Percentiles rank a stretch among this genome's conserved stretches.
Conservation (phyloP, 1,140 invertebrate genomes). For the Brachionus angularis region DNA sequence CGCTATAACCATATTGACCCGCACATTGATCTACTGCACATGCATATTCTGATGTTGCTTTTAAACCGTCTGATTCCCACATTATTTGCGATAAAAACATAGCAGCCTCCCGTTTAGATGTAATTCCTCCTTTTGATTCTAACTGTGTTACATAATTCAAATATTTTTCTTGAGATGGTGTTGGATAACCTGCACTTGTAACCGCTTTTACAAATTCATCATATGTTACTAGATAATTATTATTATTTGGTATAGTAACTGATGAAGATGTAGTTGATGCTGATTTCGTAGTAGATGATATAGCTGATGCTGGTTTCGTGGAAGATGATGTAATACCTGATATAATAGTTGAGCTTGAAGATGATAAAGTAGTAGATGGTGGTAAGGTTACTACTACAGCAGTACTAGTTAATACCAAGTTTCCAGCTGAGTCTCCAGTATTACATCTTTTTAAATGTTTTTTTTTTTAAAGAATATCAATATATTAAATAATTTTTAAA, state of each 20-base stretch:
- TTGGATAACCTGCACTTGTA: background rate
- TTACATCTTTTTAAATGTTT: background rate
- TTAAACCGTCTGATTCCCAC: constrained; percentile 42
- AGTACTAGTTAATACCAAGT: background rate
- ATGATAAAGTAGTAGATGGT: background rate
- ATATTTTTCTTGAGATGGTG: constrained; percentile 34
- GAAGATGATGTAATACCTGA: background rate
- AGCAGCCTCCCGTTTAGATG: constrained; percentile 38
- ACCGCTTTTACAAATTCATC: constrained; percentile 11
- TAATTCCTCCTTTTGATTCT: constrained; percentile 38
- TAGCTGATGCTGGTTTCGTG: background rate
- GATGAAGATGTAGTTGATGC: background rate
- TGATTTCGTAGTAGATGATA: background rate
- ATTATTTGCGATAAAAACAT: constrained; percentile 44
- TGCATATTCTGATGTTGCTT: constrained; percentile 19
- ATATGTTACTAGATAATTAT: background rate
- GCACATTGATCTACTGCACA: background rate
- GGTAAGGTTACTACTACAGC: background rate
- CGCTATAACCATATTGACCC: background rate
- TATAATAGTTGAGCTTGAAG: background rate
- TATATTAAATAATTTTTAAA: background rate
- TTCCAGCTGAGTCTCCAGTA: constrained; percentile 11
- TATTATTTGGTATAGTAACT: background rate
- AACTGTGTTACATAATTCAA: constrained; percentile 20
- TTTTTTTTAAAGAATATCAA: background rate